A percentile compares a stretch with the other conserved stretches of the same genome.
Evolutionary conservation across 2,888 invertebrate genomes (phyloP).

Genomic region (Scaptomyza cyrtandrae): DNA sequence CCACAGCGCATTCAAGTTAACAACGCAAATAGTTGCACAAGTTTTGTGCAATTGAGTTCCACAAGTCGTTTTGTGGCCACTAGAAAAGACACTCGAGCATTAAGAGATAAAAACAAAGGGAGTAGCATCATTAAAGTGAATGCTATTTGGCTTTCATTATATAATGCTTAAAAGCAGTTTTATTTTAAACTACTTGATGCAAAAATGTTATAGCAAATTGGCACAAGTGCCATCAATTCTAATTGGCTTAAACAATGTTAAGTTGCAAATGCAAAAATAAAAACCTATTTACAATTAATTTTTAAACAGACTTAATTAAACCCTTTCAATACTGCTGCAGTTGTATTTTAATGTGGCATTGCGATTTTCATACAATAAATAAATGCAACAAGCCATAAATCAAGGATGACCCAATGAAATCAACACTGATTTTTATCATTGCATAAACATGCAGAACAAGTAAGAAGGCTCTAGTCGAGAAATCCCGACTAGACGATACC

Average conservation of each 20-base stretch:
- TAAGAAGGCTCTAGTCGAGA: too few species aligned
- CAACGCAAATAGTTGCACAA: constrained; percentile 15
- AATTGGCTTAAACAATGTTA: background rate
- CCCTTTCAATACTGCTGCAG: too few species aligned
- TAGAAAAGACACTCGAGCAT: constrained; percentile 33
- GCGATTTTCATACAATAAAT: too few species aligned
- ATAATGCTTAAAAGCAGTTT: background rate
- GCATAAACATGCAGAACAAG: background rate
- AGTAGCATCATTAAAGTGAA: constrained; percentile 25
- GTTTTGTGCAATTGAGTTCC: constrained; percentile 29
- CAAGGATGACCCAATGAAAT: too few species aligned
- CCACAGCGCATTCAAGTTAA: constrained; percentile 7
- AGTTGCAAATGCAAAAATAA: background rate
- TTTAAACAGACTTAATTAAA: too few species aligned
- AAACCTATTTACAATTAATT: background rate
- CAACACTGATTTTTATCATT: too few species aligned
- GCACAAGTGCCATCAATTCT: background rate
- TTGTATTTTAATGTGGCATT: too few species aligned
- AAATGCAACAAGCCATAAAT: too few species aligned
- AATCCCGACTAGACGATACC: too few species aligned
- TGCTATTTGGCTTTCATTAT: constrained; percentile 27
- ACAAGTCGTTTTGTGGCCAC: constrained; percentile 32
- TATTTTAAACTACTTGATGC: constrained; percentile 10
- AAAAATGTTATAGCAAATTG: background rate
- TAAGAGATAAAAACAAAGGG: background rate